Base-by-base conservation (phyloP, 2,113 vertebrate species). In the Nesogale talazaci region DNA sequence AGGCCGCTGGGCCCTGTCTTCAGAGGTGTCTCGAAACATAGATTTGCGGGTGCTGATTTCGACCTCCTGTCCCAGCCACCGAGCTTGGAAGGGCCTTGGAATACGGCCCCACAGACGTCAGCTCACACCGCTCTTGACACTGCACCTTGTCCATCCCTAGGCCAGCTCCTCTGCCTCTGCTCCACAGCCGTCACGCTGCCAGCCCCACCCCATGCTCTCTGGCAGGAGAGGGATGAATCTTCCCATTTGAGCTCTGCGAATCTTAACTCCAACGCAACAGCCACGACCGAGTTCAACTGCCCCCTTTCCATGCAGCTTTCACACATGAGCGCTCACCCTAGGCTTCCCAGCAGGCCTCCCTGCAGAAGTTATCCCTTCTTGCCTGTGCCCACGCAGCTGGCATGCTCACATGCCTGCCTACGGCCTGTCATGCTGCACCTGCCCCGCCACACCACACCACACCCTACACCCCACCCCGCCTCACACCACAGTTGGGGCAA, bases 71-170 rank as follows among this genome's bases (percentile, higher is more conserved):
- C 70, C 70, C 63, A 75, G 6, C 83, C 42, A 23, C 3, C 14
- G 76, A 0, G 6, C 15, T 31, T 69, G 36, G 56, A 2, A n/a
- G 61, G n/a, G 63, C 42, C 67, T 40, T 25, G 52, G 59, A 87
- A 57, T 3, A 16, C 4, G 3, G 27, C 67, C n/a, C 27, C 31
- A 40, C 59, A 67, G 70, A 82, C n/a, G 31, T 12, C 19, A 27
- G 25, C 57, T 29, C 0, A 0, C 1, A 23, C 69, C 16, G 42
- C 38, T 7, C 72, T 72, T 16, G 22, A 16, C 0, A 17, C n/a
- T 31, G 70, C 3, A 67, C 2, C 5, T 36, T 77, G 0, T 8
- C 46, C 40, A 38, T 19, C 10, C 12, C 5, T 0, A 1, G 52
- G 11, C 76, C 56, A 2, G n/a, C 27, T 34, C 59, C 23, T 57